These are phyloP conservation scores for Alosa alosa DNA, from an alignment of 2,113 vertebrate genomes.

Conservation along the genomic window DNA sequence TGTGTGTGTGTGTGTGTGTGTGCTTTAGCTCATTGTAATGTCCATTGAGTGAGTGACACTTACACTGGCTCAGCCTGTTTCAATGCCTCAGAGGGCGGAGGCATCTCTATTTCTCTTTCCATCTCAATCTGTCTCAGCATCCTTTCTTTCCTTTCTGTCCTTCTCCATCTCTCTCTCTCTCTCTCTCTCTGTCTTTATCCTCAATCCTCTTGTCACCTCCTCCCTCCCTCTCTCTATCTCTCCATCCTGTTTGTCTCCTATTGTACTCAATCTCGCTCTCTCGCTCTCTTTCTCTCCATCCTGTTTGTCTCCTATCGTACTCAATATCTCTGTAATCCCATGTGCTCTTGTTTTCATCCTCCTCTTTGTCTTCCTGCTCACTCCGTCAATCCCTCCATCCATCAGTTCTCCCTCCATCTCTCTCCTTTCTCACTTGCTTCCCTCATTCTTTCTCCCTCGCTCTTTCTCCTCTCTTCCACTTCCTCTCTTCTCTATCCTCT, in stretches of 20 bases:
- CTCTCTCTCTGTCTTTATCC: background rate
- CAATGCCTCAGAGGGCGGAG: background rate
- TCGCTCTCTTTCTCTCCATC: background rate
- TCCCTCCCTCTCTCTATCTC: background rate
- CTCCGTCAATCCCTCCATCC: background rate
- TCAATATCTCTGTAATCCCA: conserved; percentile 13
- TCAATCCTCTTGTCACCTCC: background rate
- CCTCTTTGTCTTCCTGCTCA: background rate
- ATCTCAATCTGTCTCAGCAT: background rate
- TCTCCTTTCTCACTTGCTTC: background rate
- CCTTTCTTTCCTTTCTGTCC: background rate
- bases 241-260: background rate
- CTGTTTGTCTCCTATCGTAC: background rate
- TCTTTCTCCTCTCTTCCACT: background rate
- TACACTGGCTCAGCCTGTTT: conserved; percentile 22
- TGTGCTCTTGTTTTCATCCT: background rate
- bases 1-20: background rate
- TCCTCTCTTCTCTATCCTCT: background rate
- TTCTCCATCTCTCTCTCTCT: background rate
- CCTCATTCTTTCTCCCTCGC: background rate
- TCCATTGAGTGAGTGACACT: background rate
- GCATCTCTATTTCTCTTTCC: background rate
- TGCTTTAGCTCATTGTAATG: background rate
- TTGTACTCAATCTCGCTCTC: background rate
- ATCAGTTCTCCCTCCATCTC: background rate